Base-by-base conservation (phyloP, 2,113 vertebrate species). In the Enhydra lutris region DNA sequence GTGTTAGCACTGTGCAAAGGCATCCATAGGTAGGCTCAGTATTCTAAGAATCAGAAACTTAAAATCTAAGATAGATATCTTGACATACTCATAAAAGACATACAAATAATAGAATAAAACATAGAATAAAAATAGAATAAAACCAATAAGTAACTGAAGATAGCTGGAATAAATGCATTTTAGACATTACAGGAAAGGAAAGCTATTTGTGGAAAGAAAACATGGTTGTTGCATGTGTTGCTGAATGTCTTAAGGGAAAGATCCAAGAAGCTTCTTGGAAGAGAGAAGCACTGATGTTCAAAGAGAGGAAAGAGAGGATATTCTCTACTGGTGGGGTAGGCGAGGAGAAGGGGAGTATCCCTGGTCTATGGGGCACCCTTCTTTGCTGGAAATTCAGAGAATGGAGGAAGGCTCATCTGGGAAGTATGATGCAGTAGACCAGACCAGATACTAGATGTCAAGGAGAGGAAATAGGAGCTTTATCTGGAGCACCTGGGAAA, bases 11-110 rank as follows among this genome's bases (percentile, higher is more conserved):
- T 79, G 31, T 74, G 52, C 59, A 63, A 59, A 97, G 67, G 26
- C 20, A 34, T 89, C 89, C 55, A n/a, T 15, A 36, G 67, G 26
- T 36, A 71, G 80, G 24, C 36, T 34, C 84, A 63, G 45, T 57
- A 36, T 86, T 74, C 67, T 45, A 67, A 97, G 80, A 71, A 84
- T 18, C 45, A 97, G 92, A 95, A 97, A 71, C 50, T 73, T 79
- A 71, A 80, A 76, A 81, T 78, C 63, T 82, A 85, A 92, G 61
- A 89, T 88, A 10, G 26, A 13, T 85, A 23, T 55, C 69, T 67
- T 65, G 63, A 74, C 11, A 86, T 36, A 31, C 10, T 55, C 52
- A 82, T 91, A 52, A 93, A 87, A 52, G 52, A 79, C 34, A 71
- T 29, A n/a, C 17, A 78, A 86, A 90, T 52, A 73, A 90, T 47